These are phyloP conservation scores for Mastomys natalensis DNA, from an alignment of 2,113 vertebrate species.

Conservation along the genomic window DNA sequence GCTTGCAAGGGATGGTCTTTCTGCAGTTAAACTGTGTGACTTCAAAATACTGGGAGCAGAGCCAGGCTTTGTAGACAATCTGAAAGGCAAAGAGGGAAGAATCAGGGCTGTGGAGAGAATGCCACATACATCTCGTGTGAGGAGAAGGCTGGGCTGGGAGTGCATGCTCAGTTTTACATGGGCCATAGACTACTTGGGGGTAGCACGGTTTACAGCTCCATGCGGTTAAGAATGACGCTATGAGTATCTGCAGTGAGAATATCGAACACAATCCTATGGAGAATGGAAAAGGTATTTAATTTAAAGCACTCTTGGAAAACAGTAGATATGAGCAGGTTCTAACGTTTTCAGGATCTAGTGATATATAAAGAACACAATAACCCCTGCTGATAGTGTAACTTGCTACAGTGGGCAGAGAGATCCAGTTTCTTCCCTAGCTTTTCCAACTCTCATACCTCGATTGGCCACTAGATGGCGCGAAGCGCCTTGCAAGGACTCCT, in stretches of 20 bases:
- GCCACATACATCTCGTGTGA: slow-evolving; percentile 51
- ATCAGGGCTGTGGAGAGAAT: slow-evolving; percentile 74
- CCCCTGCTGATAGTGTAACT: fast-evolving
- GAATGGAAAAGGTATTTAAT: neutral
- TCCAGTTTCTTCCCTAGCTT: neutral
- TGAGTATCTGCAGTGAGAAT: neutral
- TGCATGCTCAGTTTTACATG: slow-evolving; percentile 29
- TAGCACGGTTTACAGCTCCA: neutral
- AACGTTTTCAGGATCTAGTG: neutral
- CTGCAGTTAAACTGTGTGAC: slow-evolving; percentile 98
- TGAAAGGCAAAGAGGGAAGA: slow-evolving; percentile 84
- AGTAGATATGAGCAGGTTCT: neutral
- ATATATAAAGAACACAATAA: fast-evolving
- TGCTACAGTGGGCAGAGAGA: neutral
- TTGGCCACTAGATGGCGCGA: slow-evolving; percentile 84
- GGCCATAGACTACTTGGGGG: slow-evolving; percentile 1
- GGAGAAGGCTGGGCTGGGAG: slow-evolving; percentile 50
- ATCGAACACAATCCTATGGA: neutral
- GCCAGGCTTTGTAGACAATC: slow-evolving; percentile 99
- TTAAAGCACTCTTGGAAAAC: neutral
- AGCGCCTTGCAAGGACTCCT: slow-evolving; percentile 53
- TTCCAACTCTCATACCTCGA: neutral
- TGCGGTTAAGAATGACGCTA: neutral
- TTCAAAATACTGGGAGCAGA: slow-evolving; percentile 99
- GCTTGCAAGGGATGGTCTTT: slow-evolving; percentile 98